phyloP scores from a whole-genome alignment of 1,140 invertebrate species.

The Sminthurinus signatus region DNA sequence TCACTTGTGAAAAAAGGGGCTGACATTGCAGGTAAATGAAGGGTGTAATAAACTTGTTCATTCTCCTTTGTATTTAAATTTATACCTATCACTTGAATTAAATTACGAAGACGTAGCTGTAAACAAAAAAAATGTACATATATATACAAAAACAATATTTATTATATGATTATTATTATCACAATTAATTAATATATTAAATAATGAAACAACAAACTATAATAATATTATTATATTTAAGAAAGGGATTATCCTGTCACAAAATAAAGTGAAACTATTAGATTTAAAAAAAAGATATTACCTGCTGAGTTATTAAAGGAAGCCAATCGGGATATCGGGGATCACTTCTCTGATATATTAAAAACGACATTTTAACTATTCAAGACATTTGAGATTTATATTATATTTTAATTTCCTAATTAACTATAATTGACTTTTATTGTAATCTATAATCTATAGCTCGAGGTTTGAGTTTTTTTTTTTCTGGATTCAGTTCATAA shows the following conservation, averaged over 20 bases:
- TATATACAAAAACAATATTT: background rate
- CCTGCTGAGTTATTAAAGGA: slow-evolving; percentile 43
- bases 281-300: slow-evolving; percentile 12
- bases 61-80: slow-evolving; percentile 49
- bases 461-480: too few species aligned
- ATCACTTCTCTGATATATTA: slow-evolving; percentile 39
- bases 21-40: slow-evolving; percentile 70
- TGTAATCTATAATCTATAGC: too few species aligned
- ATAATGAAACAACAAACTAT: background rate
- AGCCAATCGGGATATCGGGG: slow-evolving; percentile 42
- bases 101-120: slow-evolving; percentile 61
- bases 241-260: background rate
- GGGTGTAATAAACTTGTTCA: slow-evolving; percentile 57
- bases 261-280: background rate
- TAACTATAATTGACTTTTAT: too few species aligned
- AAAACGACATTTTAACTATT: slow-evolving; percentile 39
- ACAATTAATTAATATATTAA: background rate
- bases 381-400: too few species aligned
- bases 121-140: slow-evolving; percentile 41
- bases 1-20: slow-evolving; percentile 84
- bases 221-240: background rate
- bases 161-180: background rate
- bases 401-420: too few species aligned
- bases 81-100: slow-evolving; percentile 62
- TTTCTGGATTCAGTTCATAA: too few species aligned